Evolutionary conservation across 1,140 invertebrate species (phyloP).

Genomic region (Drosophila hydei): DNA sequence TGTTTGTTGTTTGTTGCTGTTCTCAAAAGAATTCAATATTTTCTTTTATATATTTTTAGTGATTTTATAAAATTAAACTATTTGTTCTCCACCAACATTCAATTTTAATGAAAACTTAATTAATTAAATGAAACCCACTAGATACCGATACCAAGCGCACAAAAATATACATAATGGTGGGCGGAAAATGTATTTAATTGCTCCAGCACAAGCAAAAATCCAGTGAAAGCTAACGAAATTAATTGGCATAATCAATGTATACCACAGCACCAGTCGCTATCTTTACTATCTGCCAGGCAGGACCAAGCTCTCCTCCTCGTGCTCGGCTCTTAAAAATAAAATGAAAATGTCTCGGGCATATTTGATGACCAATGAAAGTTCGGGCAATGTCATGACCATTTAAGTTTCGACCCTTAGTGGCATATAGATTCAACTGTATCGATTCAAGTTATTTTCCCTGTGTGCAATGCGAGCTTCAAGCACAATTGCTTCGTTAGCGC

Average conservation of each 20-base stretch:
- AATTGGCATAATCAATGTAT: constrained; percentile 52
- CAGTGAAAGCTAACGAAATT: constrained; percentile 32
- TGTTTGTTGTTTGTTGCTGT: no score
- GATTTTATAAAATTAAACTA: neutral
- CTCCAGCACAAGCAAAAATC: neutral
- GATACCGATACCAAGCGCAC: neutral
- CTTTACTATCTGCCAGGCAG: neutral
- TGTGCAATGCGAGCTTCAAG: neutral
- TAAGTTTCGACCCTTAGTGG: neutral
- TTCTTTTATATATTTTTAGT: no score
- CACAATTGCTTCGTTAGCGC: constrained; percentile 70
- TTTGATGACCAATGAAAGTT: constrained; percentile 10
- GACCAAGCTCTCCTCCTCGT: neutral
- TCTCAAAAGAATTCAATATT: no score
- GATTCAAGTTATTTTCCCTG: neutral
- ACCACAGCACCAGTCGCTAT: constrained; percentile 17
- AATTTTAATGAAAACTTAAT: constrained; percentile 1
- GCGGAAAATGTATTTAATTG: neutral
- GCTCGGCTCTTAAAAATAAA: neutral
- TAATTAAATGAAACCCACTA: constrained; percentile 2
- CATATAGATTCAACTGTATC: neutral
- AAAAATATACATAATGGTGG: neutral
- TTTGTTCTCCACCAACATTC: neutral
- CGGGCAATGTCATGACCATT: neutral
- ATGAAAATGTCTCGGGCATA: neutral